Conservation (phyloP, 2,797 vertebrate genomes). For the Silurus lanzhouensis region DNA sequence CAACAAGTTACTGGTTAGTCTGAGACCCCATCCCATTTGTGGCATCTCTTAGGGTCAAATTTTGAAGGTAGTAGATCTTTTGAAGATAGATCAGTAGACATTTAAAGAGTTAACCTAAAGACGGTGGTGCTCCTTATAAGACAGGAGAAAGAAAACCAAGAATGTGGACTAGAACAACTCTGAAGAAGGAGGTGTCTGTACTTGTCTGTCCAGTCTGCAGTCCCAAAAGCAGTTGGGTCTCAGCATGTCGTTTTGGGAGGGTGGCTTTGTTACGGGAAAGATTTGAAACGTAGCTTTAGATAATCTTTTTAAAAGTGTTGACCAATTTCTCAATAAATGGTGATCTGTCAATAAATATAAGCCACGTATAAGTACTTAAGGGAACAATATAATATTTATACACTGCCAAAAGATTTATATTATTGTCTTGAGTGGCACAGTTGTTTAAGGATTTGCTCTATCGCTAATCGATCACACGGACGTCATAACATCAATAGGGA, state of each 20-base stretch:
- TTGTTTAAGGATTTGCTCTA: background rate
- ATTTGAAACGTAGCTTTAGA: background rate
- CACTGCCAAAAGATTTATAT: background rate
- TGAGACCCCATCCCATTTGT: background rate
- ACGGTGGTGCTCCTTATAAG: background rate
- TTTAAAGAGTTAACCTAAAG: background rate
- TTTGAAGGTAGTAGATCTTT: background rate
- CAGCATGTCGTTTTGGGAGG: background rate
- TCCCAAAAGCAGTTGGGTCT: background rate
- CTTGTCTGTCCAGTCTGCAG: background rate
- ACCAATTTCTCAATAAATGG: background rate
- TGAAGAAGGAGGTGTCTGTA: background rate
- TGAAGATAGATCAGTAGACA: too few species aligned
- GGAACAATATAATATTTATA: background rate
- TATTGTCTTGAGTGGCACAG: background rate
- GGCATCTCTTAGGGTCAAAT: background rate
- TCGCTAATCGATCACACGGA: background rate
- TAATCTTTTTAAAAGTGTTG: background rate
- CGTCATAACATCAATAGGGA: background rate
- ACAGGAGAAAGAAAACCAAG: background rate
- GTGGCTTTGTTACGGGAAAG: background rate
- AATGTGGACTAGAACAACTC: background rate
- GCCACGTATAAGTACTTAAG: background rate
- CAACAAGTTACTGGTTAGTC: conserved; percentile 88
- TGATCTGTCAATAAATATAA: background rate